Evolutionary conservation across 1,140 invertebrate species (phyloP).

Genomic region (Gerris buenoi): DNA sequence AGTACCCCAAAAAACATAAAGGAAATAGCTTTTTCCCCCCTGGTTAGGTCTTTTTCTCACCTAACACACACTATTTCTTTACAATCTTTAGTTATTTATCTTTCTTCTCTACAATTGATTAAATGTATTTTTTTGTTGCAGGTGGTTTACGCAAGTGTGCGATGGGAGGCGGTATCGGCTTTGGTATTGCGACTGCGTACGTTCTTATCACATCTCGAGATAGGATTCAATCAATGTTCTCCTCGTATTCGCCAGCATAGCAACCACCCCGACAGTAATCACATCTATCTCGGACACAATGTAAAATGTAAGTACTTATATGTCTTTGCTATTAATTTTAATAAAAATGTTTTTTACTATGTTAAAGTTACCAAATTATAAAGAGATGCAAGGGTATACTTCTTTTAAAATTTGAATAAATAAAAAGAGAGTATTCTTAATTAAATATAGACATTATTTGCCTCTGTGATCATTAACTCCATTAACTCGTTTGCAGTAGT

Average conservation of each 20-base stretch:
- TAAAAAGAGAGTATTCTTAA: too few relatives aligned
- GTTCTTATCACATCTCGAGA: conserved; percentile 44
- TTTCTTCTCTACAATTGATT: background rate
- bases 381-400: too few relatives aligned
- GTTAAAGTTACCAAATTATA: too few relatives aligned
- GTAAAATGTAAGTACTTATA: too few relatives aligned
- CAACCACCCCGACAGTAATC: too few relatives aligned
- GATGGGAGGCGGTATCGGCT: conserved; percentile 53
- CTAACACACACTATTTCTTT: background rate
- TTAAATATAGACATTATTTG: too few relatives aligned
- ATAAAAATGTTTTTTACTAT: too few relatives aligned
- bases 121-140: conserved; percentile 24
- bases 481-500: too few relatives aligned
- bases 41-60: background rate
- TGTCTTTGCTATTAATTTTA: too few relatives aligned
- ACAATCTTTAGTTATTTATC: background rate
- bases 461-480: too few relatives aligned
- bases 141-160: conserved; percentile 56
- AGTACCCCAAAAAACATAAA: background rate
- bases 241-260: conserved; percentile 26
- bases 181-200: conserved; percentile 46
- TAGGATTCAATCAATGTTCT: conserved; percentile 20
- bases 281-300: too few relatives aligned
- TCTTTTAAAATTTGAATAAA: too few relatives aligned
- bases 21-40: background rate